Evolutionary conservation across 2,797 vertebrate genomes (phyloP), one percentile per base, ranked within the genome.

Genomic region (Alosa sapidissima): DNA sequence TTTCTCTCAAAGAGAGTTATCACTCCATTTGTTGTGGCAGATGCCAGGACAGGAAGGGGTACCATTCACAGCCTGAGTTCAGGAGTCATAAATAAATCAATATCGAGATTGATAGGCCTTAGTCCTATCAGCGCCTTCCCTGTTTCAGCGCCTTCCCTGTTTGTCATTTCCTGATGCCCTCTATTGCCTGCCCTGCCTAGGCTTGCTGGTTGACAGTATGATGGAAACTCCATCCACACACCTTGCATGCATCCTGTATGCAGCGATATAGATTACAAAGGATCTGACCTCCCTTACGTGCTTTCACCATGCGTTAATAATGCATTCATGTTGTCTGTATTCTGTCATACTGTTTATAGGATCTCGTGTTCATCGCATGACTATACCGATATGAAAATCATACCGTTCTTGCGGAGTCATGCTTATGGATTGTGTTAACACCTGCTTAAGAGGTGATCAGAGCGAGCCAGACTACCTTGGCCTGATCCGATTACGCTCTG

Each of bases 331-430:
- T 6, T 47, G 41, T 7, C 58, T 62, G 58, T 21, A 24, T 62
- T 62, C 6, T 62, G 21, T 62, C 58, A 6, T 41, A 41, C 0
- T 62, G 58, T 62, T 19, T 78, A 78, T 78, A 21, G 36, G 41
- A 78, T 78, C 65, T 72, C 33, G 19, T 47, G 72, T 47, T 47
- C 3, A 19, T 45, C 41, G 19, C 36, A 19, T 78, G 72, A 78
- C 72, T 47, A 19, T 4, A 28, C 36, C 68, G 21, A 6, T 41
- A 16, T 21, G 72, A 78, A 2, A 78, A 47, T 78, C 45, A 47
- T 21, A 6, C 72, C 16, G 36, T 45, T 90, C 91, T 94, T 41
- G 81, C 72, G 45, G 28, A 81, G 58, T 89, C 90, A 90, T 92
- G 93, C 93, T 41, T 91, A 45, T 85, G 62, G 72, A 78, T 78